A percentile compares a stretch with the other conserved stretches of the same genome.
Conservation (phyloP, 2,797 vertebrate species). For the Peromyscus melanophrys region DNA sequence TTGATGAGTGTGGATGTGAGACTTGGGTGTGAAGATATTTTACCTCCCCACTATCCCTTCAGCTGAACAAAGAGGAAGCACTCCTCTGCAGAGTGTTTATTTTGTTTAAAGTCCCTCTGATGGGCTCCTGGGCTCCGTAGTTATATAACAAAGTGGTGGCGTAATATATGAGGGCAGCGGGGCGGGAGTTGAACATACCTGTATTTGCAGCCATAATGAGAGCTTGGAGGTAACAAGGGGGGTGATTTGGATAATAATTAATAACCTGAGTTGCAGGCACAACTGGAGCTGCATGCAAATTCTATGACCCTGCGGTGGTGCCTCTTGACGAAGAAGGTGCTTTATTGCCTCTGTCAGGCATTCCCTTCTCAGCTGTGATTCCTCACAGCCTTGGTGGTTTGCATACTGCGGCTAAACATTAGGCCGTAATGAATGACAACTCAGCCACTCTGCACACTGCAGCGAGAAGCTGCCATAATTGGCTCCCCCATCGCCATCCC, state of each 20-base stretch:
- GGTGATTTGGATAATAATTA: constrained; percentile 76
- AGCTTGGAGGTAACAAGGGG: constrained; percentile 65
- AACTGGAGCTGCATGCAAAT: constrained; percentile 49
- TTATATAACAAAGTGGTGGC: constrained; percentile 68
- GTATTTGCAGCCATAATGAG: constrained; percentile 70
- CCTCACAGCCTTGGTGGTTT: constrained; percentile 53
- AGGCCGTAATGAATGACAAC: constrained; percentile 71
- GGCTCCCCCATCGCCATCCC: constrained; percentile 51
- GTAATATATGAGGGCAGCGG: constrained; percentile 67
- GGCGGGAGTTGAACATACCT: constrained; percentile 49
- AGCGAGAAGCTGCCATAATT: constrained; percentile 56
- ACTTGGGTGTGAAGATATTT: neutral
- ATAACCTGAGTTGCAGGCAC: constrained; percentile 59
- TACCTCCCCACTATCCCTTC: neutral
- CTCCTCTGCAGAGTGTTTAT: constrained; percentile 49
- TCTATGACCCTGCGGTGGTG: constrained; percentile 64
- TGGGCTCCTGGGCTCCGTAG: constrained; percentile 28
- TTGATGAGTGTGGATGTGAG: constrained; percentile 22
- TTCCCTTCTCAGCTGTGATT: constrained; percentile 60
- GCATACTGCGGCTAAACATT: constrained; percentile 65
- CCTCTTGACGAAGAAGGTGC: constrained; percentile 76
- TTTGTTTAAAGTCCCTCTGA: constrained; percentile 72
- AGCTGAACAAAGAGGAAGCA: constrained; percentile 64
- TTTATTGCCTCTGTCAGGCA: constrained; percentile 75
- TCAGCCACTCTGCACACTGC: constrained; percentile 45